Evolutionary conservation across 37 sponge, comb jelly and placozoan species (phyloP).

Genomic region (Beroe forskalii): DNA sequence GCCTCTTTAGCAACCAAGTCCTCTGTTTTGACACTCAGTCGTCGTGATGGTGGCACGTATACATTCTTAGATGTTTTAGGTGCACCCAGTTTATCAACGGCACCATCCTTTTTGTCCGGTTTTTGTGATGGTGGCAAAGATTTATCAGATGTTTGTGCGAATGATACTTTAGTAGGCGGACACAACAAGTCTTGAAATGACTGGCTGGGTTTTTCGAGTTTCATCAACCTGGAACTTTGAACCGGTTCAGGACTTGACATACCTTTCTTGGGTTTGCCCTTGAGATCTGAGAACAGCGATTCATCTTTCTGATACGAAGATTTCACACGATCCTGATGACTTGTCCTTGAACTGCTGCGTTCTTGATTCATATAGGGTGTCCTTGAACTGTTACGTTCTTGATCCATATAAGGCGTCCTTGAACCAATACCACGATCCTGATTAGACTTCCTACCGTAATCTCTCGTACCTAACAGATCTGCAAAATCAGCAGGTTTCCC

Average conservation of each 20-base stretch:
- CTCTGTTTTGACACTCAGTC: neutral
- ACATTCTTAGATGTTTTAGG: no score
- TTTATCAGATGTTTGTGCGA: no score
- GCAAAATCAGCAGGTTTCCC: conserved; percentile 18
- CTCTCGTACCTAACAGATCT: neutral
- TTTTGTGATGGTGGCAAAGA: no score
- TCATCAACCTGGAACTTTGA: neutral
- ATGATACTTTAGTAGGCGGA: neutral
- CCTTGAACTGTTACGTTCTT: no score
- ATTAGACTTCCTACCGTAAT: no score
- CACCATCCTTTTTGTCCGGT: no score
- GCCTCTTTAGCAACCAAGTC: neutral
- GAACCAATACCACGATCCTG: no score
- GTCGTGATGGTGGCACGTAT: no score
- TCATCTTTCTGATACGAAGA: neutral
- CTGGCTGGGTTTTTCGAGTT: neutral
- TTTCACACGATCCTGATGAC: neutral
- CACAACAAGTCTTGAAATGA: neutral
- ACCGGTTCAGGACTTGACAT: neutral
- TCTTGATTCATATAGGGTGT: no score
- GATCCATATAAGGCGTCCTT: no score
- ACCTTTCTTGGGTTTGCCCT: neutral
- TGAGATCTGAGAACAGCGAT: no score
- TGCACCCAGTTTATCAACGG: neutral
- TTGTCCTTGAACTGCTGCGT: neutral